A percentile compares a stretch with the other conserved stretches of the same genome.
phyloP scores from a whole-genome alignment of 37 sponge, comb jelly and placozoan genomes.

The Chondrilla cf. caribensis region DNA sequence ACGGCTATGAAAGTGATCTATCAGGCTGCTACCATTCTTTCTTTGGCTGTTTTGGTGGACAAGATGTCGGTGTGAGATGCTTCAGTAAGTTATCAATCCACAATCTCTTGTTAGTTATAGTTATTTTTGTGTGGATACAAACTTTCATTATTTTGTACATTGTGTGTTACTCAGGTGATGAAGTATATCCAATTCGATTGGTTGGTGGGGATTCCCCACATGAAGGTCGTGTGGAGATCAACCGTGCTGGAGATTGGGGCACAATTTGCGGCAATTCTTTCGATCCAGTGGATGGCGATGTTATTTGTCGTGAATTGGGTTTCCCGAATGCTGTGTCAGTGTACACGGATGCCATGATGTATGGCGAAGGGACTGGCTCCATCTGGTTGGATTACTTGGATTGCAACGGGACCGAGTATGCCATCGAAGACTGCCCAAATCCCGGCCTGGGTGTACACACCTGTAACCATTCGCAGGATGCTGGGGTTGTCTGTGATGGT shows the following conservation, averaged over 20 bases:
- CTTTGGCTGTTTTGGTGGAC: too few relatives aligned
- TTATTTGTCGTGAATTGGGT: conserved; percentile 10
- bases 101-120: too few relatives aligned
- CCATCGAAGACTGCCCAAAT: conserved; percentile 4
- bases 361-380: conserved; percentile 12
- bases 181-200: neutral
- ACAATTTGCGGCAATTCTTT: conserved; percentile 6
- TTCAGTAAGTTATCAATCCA: too few relatives aligned
- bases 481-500: neutral
- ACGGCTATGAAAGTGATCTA: too few relatives aligned
- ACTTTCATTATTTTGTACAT: too few relatives aligned
- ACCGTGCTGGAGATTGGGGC: neutral
- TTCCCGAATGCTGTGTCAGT: neutral
- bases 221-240: conserved; percentile 24
- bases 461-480: conserved; percentile 27
- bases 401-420: neutral
- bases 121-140: too few relatives aligned
- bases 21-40: too few relatives aligned
- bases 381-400: conserved; percentile 17
- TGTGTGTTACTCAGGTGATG: neutral
- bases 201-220: neutral
- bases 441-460: neutral
- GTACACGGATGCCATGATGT: neutral
- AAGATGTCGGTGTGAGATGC: too few relatives aligned
- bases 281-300: neutral